These are phyloP conservation scores for Stramonita haemastoma DNA, from an alignment of 2,888 invertebrate species.

Conservation along the genomic window DNA sequence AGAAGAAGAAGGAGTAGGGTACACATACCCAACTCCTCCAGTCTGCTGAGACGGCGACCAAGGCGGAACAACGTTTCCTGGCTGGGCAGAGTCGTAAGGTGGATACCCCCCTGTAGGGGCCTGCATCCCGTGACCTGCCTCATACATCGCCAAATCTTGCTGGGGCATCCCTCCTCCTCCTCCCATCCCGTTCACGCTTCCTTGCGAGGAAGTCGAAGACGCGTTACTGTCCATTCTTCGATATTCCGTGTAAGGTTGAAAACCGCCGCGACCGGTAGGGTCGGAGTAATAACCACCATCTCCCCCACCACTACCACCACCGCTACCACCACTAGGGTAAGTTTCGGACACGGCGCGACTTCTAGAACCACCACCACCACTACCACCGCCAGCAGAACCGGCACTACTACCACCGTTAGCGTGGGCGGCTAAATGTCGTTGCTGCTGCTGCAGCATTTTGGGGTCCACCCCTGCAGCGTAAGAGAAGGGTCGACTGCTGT, in stretches of 20 bases:
- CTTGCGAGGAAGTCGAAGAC: neutral
- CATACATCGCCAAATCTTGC: neutral
- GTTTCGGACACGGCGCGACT: constrained; percentile 18
- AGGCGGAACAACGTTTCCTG: neutral
- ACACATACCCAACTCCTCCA: neutral
- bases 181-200: constrained; percentile 24
- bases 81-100: neutral
- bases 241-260: constrained; percentile 25
- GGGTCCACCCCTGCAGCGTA: constrained; percentile 52
- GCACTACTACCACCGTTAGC: neutral
- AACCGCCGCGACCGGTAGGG: constrained; percentile 4
- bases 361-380: neutral
- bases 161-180: neutral
- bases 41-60: neutral
- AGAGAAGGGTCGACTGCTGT: constrained; percentile 57
- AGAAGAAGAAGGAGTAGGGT: neutral
- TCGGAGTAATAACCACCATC: neutral
- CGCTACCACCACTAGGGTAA: neutral
- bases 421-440: neutral
- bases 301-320: neutral
- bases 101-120: too few species aligned
- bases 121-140: neutral
- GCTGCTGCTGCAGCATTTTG: constrained; percentile 22
- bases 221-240: neutral
- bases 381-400: neutral